phyloP scores from a whole-genome alignment of 2,888 invertebrate genomes.

The Pemphredon lugubris region DNA sequence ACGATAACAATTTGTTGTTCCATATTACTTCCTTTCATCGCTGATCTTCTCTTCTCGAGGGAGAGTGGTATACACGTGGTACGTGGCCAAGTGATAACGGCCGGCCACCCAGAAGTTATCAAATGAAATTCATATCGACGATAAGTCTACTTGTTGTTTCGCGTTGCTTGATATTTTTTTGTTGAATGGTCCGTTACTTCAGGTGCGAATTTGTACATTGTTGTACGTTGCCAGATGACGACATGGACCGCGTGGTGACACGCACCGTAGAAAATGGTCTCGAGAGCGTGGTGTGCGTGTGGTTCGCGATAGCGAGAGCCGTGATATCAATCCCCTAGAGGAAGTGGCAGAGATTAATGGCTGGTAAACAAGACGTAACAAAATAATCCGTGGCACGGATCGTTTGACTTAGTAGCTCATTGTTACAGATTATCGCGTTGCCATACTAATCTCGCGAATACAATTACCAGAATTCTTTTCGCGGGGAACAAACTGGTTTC shows the following conservation, averaged over 20 bases:
- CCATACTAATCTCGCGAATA: too few species aligned
- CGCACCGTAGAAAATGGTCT: constrained; percentile 8
- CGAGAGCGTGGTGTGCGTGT: constrained; percentile 6
- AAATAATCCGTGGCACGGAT: constrained; percentile 5
- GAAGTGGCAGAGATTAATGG: constrained; percentile 42
- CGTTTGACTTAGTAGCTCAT: constrained; percentile 7
- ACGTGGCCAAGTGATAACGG: too few species aligned
- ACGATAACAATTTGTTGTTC: too few species aligned
- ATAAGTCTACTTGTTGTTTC: neutral
- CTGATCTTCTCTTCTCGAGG: too few species aligned
- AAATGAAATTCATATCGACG: too few species aligned
- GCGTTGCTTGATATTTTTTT: neutral
- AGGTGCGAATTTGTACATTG: constrained; percentile 8
- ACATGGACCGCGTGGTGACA: constrained; percentile 28
- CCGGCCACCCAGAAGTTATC: too few species aligned
- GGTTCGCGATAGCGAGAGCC: constrained; percentile 22
- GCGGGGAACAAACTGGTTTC: too few species aligned
- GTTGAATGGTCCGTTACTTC: neutral
- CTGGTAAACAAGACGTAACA: constrained; percentile 48
- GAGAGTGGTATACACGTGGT: too few species aligned
- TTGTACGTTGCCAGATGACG: constrained; percentile 12
- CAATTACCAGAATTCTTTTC: too few species aligned
- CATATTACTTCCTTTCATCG: too few species aligned
- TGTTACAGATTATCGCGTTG: neutral
- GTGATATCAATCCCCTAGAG: constrained; percentile 32